Percentiles rank a stretch among this genome's conserved stretches.
Evolutionary conservation across 2,797 vertebrate genomes (phyloP).

Genomic region (Podargus strigoides): DNA sequence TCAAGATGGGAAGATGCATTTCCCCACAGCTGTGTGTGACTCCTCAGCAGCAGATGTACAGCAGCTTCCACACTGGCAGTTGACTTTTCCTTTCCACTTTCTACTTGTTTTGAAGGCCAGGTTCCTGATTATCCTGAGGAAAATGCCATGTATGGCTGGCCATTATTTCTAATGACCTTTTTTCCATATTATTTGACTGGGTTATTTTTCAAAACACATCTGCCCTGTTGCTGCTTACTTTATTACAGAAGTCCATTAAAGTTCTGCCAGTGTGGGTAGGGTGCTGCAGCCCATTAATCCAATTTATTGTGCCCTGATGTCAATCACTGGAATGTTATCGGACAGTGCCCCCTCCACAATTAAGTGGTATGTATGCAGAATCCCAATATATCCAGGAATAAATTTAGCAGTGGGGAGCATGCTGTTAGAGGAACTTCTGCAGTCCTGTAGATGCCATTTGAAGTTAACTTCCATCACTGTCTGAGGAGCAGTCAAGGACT

Average conservation of each 20-base stretch:
- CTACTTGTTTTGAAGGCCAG: background rate
- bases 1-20: background rate
- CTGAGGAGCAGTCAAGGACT: conserved; percentile 43
- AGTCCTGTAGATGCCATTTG: conserved; percentile 45
- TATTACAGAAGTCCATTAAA: background rate
- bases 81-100: background rate
- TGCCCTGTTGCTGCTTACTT: background rate
- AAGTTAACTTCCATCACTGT: conserved; percentile 54
- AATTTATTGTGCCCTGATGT: conserved; percentile 40
- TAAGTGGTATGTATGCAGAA: conserved; percentile 11
- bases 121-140: background rate
- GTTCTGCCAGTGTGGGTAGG: background rate
- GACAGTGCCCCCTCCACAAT: background rate
- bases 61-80: background rate
- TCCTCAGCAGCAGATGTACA: background rate
- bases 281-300: conserved; percentile 36
- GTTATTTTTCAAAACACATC: conserved; percentile 20
- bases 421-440: conserved; percentile 8
- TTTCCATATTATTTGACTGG: background rate
- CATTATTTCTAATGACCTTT: conserved; percentile 21
- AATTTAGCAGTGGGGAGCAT: conserved; percentile 19
- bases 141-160: background rate
- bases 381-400: background rate
- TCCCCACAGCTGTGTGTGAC: background rate
- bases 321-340: conserved; percentile 26